phyloP scores from a whole-genome alignment of 2,888 invertebrate species.

The Cephus pulcher region DNA sequence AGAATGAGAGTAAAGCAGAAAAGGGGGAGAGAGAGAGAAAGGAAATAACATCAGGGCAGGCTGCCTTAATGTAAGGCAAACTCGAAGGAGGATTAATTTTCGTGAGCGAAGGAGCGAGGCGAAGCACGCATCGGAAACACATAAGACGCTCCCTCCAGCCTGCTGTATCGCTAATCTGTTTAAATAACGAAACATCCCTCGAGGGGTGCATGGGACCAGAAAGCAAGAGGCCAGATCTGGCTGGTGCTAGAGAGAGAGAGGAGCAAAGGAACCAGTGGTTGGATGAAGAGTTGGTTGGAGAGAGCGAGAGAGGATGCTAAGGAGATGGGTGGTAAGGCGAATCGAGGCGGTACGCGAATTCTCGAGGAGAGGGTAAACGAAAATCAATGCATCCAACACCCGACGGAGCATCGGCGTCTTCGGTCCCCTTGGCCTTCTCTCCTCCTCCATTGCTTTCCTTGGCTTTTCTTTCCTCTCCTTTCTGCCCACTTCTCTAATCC shows the following conservation, averaged over 20 bases:
- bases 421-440: conserved; percentile 10
- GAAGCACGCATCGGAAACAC: conserved; percentile 57
- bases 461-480: background rate
- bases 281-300: conserved; percentile 14
- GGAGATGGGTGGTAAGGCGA: background rate
- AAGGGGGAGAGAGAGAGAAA: conserved; percentile 44
- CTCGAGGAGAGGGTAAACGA: conserved; percentile 55
- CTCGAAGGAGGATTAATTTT: conserved; percentile 58
- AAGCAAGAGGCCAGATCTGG: conserved; percentile 1
- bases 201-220: conserved; percentile 32
- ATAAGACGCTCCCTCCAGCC: conserved; percentile 57
- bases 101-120: conserved; percentile 34
- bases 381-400: conserved; percentile 60
- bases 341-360: background rate
- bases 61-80: conserved; percentile 24
- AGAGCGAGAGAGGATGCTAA: conserved; percentile 8
- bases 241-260: background rate
- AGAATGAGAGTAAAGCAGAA: conserved; percentile 36
- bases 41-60: conserved; percentile 26
- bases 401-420: conserved; percentile 32
- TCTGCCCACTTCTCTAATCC: background rate
- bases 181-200: conserved; percentile 65
- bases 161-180: conserved; percentile 64
- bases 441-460: background rate
- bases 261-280: background rate